Percentiles rank a stretch among this genome's conserved stretches.
phyloP scores from a whole-genome alignment of 2,797 vertebrate species.

The Hydrophis major region DNA sequence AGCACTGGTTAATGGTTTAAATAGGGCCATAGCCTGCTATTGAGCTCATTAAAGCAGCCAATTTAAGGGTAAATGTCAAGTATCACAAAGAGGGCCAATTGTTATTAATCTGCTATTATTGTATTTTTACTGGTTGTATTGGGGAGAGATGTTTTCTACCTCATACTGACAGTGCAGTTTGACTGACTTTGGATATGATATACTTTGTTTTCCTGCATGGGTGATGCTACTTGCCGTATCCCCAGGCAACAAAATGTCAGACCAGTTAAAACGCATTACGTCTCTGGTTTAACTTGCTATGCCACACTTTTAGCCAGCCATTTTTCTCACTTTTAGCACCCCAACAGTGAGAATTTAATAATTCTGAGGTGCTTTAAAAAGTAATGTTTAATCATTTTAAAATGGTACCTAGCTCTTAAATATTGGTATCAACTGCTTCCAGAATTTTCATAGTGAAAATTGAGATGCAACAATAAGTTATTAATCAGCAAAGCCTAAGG shows the following conservation, averaged over 20 bases:
- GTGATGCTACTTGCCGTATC: background rate
- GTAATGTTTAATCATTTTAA: background rate
- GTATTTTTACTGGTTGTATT: background rate
- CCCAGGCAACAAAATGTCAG: background rate
- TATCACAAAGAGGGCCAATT: background rate
- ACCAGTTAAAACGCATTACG: background rate
- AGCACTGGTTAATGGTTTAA: background rate
- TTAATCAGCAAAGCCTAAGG: background rate
- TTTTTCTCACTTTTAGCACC: background rate
- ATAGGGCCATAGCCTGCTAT: background rate
- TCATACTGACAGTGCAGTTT: background rate
- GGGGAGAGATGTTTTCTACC: background rate
- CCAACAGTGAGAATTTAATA: background rate
- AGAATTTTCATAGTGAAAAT: background rate
- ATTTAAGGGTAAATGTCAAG: background rate
- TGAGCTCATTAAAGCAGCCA: background rate
- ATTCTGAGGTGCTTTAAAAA: background rate
- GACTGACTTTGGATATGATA: background rate
- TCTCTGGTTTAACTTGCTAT: background rate
- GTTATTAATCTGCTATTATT: background rate
- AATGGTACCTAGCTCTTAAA: background rate
- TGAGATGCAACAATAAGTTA: background rate
- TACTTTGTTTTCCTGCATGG: background rate
- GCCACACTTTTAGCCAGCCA: background rate
- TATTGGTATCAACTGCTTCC: background rate